Base-by-base conservation (phyloP, 2,888 invertebrate species). In the Stenichneumon culpator region DNA sequence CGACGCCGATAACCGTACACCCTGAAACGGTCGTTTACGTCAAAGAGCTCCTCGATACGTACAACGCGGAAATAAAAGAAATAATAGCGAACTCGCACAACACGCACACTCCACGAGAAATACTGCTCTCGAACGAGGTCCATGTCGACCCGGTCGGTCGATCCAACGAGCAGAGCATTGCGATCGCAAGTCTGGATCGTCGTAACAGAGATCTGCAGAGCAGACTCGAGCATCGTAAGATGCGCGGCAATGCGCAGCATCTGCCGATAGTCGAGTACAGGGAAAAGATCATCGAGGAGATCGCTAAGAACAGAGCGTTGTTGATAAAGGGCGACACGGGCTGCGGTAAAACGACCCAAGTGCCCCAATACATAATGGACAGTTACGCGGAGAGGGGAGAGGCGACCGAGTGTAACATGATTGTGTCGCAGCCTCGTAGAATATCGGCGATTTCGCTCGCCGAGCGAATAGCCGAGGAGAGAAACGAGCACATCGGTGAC, bases 261-360 rank as follows among this genome's bases (percentile, higher is more conserved):
- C 72, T 86, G 7, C 86, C 86, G 65, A 82, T 88, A 39, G 39
- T 69, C 50, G 86, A 86, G 85, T 90, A 78, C 83, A 95, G 95
- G 83, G 89, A 94, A 28, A 86, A 94, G 87, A 96, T 97, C 89
- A 93, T 95, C 5, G 90, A 95, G 16, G 92, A 95, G 0, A 87
- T 97, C 1, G 89, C 94, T 14, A 88, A 94, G 0, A 95, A 95
- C 85, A 95, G 95, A 44, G 95, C 96, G 0, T 86, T 95, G 0
- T 94, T 97, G 2, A 94, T 97, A 65, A 96, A 96, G 82, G 97
- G 97, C 0, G 96, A 96, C 82, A 96, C 97, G 0, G 97, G 97
- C 0, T 97, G 97, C 91, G 97, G 97, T 0, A 97, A 97, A 91
- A 97, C 97, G 32, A 97, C 96, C 0, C 95, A 97, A 74, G 95